phyloP scores from a whole-genome alignment of 2,888 invertebrate genomes.

The Leucophora obtusa region DNA sequence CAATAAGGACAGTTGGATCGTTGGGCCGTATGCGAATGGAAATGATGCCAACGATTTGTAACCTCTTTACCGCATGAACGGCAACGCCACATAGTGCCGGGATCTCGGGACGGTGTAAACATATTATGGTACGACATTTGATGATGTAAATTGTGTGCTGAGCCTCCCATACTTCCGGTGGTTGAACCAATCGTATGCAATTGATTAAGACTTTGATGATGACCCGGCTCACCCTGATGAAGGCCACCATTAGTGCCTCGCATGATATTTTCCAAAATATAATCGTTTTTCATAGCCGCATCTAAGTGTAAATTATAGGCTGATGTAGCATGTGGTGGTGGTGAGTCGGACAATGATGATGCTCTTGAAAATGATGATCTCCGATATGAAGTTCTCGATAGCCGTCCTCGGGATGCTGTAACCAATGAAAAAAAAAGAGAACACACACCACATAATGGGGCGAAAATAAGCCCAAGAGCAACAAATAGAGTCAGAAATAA shows the following conservation, averaged over 20 bases:
- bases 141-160: conserved; percentile 77
- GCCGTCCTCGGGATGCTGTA: conserved; percentile 77
- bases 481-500: conserved; percentile 69
- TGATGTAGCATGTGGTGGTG: conserved; percentile 75
- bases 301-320: conserved; percentile 76
- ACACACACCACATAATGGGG: conserved; percentile 79
- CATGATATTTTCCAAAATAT: conserved; percentile 73
- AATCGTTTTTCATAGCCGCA: conserved; percentile 76
- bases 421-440: conserved; percentile 77
- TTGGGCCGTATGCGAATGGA: conserved; percentile 89
- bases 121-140: conserved; percentile 89
- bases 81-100: conserved; percentile 88
- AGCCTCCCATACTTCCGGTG: conserved; percentile 66
- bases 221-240: conserved; percentile 64
- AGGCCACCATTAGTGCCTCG: conserved; percentile 68
- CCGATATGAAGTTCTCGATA: conserved; percentile 58
- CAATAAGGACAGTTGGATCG: conserved; percentile 90
- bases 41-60: conserved; percentile 93
- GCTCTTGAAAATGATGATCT: conserved; percentile 72
- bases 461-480: conserved; percentile 78
- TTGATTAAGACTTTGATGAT: conserved; percentile 70
- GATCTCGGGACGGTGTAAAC: conserved; percentile 87
- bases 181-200: conserved; percentile 67
- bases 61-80: conserved; percentile 91
- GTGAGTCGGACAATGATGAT: conserved; percentile 73